Base-by-base conservation (phyloP, 1,140 invertebrate species). In the Bombus impatiens region DNA sequence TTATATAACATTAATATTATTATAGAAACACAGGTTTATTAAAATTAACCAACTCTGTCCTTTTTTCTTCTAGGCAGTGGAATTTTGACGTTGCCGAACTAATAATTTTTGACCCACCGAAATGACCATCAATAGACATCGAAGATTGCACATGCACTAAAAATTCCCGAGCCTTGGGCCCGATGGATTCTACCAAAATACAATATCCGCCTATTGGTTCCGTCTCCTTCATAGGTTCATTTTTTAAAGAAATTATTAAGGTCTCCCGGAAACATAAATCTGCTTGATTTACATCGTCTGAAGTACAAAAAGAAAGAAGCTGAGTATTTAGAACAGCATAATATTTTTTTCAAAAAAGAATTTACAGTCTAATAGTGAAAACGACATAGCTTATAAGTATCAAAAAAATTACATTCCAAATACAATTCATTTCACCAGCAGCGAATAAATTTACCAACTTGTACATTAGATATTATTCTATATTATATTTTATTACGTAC, bases 31-130 rank as follows among this genome's bases (percentile, higher is more conserved):
- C 22, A 65, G 3, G 10, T n/a, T 74, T 72, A 68, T 72, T 12
- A 37, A 35, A n/a, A 76, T 84, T 35, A 59, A 90, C 71, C 86
- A 70, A 94, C 93, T 93, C 93, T 12, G 84, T 92, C 89, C 92
- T 91, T 67, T 93, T 93, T 80, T 94, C 93, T 92, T 94, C 87
- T 67, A 93, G 89, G 68, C 92, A 93, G 28, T 91, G 86, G 28
- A 93, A 86, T 79, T 92, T 90, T 12, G 88, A 78, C 13, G 88
- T 88, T 80, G 71, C 70, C 15, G 91, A 89, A 87, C 91, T 88
- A 40, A 91, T 82, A 70, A 93, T 76, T 89, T 91, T 93, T 53
- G 90, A 90, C 62, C 90, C 90, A 86, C 91, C 90, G 72, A 91
- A 90, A 86, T 82, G 90, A 89, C 85, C 90, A 82, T 90, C 84